phyloP scores from a whole-genome alignment of 2,113 vertebrate species.

The Apus apus region DNA sequence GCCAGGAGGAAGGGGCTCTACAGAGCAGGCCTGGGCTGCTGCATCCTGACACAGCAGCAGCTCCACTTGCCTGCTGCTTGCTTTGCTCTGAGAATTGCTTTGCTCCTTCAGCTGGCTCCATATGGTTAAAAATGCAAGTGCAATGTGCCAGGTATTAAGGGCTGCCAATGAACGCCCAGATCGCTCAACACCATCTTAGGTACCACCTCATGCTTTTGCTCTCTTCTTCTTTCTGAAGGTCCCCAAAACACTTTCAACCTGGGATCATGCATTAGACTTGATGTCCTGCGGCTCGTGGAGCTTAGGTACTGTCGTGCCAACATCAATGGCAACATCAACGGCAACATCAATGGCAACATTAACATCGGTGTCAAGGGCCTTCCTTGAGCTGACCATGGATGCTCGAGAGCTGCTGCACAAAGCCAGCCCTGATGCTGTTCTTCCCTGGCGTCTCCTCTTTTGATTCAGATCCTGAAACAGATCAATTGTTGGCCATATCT shows the following conservation, averaged over 20 bases:
- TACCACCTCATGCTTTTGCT: not conserved
- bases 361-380: too few species aligned
- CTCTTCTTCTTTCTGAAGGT: not conserved
- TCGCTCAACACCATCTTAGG: not conserved
- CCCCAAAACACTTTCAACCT: fast-evolving
- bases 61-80: not conserved
- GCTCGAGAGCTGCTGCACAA: too few species aligned
- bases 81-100: fast-evolving
- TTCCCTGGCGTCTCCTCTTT: too few species aligned
- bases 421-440: too few species aligned
- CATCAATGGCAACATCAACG: too few species aligned
- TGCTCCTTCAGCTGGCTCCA: too few species aligned
- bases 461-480: too few species aligned
- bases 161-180: not conserved
- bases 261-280: not conserved
- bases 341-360: too few species aligned
- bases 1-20: not conserved
- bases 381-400: too few species aligned
- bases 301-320: not conserved
- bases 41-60: not conserved
- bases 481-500: too few species aligned
- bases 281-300: not conserved
- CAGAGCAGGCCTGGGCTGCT: not conserved
- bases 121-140: too few species aligned
- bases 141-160: too few species aligned